These are phyloP conservation scores for Ploceus nigricollis DNA, from an alignment of 2,113 vertebrate genomes.

Conservation along the genomic window DNA sequence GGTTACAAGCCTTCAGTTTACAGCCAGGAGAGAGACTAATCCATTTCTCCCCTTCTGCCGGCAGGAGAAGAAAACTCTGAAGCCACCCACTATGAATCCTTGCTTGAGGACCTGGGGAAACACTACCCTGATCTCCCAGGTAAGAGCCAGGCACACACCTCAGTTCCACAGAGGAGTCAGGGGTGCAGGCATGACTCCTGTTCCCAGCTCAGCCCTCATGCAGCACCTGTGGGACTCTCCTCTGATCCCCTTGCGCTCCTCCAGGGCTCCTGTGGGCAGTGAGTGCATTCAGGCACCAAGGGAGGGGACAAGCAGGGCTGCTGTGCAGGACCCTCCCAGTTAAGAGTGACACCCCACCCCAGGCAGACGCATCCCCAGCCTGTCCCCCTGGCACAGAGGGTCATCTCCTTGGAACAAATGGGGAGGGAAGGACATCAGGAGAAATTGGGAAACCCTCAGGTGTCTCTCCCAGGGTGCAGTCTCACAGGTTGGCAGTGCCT, in stretches of 20 bases:
- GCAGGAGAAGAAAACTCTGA: constrained; percentile 5
- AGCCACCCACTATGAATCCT: constrained; percentile 18
- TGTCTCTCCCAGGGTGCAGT: not conserved
- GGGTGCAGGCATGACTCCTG: not conserved
- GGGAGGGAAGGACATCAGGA: not conserved
- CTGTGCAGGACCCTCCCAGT: not conserved
- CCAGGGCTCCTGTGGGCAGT: not conserved
- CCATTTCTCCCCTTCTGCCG: not conserved
- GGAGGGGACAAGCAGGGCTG: not conserved
- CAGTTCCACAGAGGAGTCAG: not conserved
- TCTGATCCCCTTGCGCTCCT: not conserved
- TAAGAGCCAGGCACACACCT: not conserved
- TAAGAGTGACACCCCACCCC: not conserved
- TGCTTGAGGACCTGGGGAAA: constrained; percentile 46
- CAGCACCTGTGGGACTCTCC: not conserved
- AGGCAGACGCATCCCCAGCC: not conserved
- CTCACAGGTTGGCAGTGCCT: not conserved
- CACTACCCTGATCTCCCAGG: constrained; percentile 26
- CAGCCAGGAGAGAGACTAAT: not conserved
- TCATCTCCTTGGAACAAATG: not conserved
- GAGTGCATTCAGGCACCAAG: not conserved
- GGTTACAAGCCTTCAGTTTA: not conserved
- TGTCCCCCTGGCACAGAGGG: not conserved
- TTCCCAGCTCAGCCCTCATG: fast-evolving
- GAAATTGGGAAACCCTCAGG: not conserved